Conservation (phyloP, 2,113 vertebrate species). For the Amia ocellicauda region DNA sequence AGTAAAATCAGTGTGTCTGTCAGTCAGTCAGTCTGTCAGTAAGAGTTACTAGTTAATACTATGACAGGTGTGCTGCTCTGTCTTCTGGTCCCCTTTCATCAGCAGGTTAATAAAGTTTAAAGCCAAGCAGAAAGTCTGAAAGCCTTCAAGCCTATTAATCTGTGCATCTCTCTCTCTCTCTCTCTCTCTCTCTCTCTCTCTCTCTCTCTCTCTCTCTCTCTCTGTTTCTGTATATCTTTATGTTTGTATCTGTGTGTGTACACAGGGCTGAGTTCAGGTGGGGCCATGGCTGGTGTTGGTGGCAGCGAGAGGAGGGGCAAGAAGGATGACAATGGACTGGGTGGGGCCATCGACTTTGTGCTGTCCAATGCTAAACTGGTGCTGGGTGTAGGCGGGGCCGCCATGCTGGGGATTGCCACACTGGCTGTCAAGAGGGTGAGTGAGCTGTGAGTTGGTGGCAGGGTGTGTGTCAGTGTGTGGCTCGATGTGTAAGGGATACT, state of each 20-base stretch:
- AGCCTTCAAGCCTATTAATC: too few relatives aligned
- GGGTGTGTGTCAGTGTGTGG: background rate
- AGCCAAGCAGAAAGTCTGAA: too few relatives aligned
- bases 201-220: background rate
- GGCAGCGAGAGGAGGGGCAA: conserved; percentile 81
- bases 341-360: conserved; percentile 91
- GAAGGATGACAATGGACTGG: conserved; percentile 93
- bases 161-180: too few relatives aligned
- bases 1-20: too few relatives aligned
- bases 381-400: conserved; percentile 92
- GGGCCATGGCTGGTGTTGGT: conserved; percentile 86
- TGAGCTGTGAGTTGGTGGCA: too few relatives aligned
- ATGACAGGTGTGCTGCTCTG: too few relatives aligned
- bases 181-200: background rate
- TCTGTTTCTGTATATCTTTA: too few relatives aligned
- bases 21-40: too few relatives aligned
- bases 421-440: conserved; percentile 92
- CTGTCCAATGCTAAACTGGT: conserved; percentile 96
- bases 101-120: too few relatives aligned
- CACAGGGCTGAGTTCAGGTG: background rate
- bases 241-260: too few relatives aligned
- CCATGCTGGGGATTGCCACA: conserved; percentile 94
- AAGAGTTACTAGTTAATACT: too few relatives aligned
- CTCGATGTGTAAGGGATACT: background rate
- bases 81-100: too few relatives aligned